These are phyloP conservation scores for Tetragnatha montana DNA, from an alignment of 2,888 invertebrate species.

Conservation along the genomic window DNA sequence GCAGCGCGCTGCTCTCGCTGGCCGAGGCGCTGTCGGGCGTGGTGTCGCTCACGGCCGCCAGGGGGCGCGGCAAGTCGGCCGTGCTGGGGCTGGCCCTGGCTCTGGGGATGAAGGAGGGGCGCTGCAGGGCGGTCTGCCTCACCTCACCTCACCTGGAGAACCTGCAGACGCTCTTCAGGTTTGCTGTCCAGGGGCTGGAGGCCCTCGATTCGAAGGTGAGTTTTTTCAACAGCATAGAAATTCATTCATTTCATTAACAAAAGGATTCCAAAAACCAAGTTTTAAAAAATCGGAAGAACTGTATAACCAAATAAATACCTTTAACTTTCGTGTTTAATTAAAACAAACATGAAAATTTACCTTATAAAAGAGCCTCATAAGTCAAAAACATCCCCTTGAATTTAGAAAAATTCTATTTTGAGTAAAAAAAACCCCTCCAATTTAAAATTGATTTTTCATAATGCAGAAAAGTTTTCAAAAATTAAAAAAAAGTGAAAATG, in stretches of 20 bases:
- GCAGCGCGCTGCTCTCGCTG: conserved; percentile 91
- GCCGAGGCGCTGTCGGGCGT: conserved; percentile 94
- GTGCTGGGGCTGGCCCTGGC: conserved; percentile 93
- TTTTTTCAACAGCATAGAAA: background rate
- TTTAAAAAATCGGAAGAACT: too few relatives aligned
- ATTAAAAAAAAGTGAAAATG: too few relatives aligned
- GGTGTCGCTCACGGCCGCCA: conserved; percentile 95
- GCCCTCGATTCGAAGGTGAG: conserved; percentile 85
- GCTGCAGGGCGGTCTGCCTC: conserved; percentile 95
- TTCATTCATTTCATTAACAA: background rate
- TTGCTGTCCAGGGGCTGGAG: conserved; percentile 95
- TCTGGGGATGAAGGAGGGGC: conserved; percentile 81
- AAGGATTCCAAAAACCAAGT: too few relatives aligned
- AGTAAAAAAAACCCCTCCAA: too few relatives aligned
- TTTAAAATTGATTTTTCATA: too few relatives aligned
- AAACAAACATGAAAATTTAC: too few relatives aligned
- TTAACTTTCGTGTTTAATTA: background rate
- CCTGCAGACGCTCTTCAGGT: conserved; percentile 96
- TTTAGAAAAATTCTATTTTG: too few relatives aligned
- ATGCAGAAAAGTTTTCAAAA: too few relatives aligned
- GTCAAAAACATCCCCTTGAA: too few relatives aligned
- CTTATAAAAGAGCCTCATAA: too few relatives aligned
- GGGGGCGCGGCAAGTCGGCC: conserved; percentile 98
- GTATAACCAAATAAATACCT: background rate
- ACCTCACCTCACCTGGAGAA: conserved; percentile 99